phyloP scores from a whole-genome alignment of 2,888 invertebrate genomes.

The Ctena decussata region DNA sequence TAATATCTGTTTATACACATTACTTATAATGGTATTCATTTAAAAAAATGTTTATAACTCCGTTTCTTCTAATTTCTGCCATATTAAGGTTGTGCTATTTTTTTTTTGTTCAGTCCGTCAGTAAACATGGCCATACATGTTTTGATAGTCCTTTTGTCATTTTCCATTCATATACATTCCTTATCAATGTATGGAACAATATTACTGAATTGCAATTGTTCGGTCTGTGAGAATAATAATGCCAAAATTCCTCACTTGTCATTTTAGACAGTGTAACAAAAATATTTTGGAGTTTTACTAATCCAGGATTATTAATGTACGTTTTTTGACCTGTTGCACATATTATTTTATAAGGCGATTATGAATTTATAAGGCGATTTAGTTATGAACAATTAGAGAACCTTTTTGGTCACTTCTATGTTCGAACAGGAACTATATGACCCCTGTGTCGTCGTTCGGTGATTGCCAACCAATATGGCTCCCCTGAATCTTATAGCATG shows the following conservation, averaged over 20 bases:
- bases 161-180: background rate
- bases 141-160: background rate
- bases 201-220: background rate
- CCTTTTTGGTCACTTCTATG: background rate
- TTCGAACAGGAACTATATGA: background rate
- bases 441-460: background rate
- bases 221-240: background rate
- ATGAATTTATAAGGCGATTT: background rate
- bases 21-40: too few species aligned
- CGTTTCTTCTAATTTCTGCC: too few species aligned
- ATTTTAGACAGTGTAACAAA: background rate
- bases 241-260: background rate
- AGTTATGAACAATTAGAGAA: slow-evolving; percentile 7
- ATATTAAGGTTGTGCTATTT: too few species aligned
- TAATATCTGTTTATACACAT: too few species aligned
- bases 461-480: background rate
- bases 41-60: too few species aligned
- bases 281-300: slow-evolving; percentile 1
- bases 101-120: too few species aligned
- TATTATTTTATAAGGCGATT: slow-evolving; percentile 5
- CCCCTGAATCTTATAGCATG: background rate
- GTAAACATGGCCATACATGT: slow-evolving; percentile 4
- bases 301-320: slow-evolving; percentile 5
- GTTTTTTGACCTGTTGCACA: background rate
- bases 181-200: background rate